Evolutionary conservation across 2,797 vertebrate species (phyloP).

Genomic region (Phrynocephalus forsythii): DNA sequence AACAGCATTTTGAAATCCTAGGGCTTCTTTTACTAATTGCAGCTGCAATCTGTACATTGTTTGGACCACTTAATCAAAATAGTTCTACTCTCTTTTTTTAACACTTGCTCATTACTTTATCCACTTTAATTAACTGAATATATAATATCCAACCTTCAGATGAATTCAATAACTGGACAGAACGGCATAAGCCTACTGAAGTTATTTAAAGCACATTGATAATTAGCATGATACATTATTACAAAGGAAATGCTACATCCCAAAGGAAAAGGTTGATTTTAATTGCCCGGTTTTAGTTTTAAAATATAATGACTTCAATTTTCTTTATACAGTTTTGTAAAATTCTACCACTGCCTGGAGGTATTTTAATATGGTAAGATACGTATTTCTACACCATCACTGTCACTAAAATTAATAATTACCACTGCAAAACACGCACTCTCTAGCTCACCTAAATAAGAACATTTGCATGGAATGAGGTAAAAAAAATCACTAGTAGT

Average conservation of each 20-base stretch:
- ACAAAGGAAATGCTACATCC: conserved; percentile 12
- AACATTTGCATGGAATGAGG: conserved; percentile 50
- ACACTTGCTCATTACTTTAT: background rate
- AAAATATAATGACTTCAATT: conserved; percentile 51
- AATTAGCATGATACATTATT: conserved; percentile 20
- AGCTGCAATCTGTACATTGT: background rate
- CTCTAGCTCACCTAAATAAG: conserved; percentile 58
- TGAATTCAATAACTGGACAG: conserved; percentile 25
- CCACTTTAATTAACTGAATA: conserved; percentile 32
- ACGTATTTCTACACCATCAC: conserved; percentile 60
- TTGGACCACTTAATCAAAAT: background rate
- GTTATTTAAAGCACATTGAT: conserved; percentile 24
- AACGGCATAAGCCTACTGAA: conserved; percentile 17
- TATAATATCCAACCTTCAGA: conserved; percentile 9
- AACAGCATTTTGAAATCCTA: conserved; percentile 6
- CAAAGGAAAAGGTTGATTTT: conserved; percentile 28
- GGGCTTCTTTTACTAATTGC: background rate
- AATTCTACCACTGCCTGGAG: conserved; percentile 56
- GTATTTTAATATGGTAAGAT: conserved; percentile 55
- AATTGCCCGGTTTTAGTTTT: conserved; percentile 39
- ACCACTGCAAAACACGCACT: conserved; percentile 47
- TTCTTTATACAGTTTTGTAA: conserved; percentile 38
- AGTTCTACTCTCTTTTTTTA: background rate
- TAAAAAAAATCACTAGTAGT: conserved; percentile 20
- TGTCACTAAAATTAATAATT: conserved; percentile 69